Conservation (phyloP, 2,113 vertebrate genomes). For the Pedetes capensis region DNA sequence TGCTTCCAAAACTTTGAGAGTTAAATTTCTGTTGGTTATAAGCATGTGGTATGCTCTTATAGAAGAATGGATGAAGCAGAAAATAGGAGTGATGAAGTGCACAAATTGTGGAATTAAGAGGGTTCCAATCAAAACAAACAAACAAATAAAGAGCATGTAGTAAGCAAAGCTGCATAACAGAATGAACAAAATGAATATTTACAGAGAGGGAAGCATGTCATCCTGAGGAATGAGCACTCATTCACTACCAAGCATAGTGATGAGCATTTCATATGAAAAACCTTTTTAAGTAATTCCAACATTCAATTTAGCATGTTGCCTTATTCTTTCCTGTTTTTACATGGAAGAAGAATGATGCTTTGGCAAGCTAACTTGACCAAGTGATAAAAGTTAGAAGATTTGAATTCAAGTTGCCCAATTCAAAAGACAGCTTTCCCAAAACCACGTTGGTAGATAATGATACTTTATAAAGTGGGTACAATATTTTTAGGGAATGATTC, state of each 20-base stretch:
- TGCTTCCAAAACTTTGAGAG: background rate
- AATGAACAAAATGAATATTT: background rate
- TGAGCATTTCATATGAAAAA: background rate
- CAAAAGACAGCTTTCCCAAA: background rate
- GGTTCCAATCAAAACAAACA: background rate
- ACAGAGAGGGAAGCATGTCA: background rate
- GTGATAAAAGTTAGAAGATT: background rate
- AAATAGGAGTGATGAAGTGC: background rate
- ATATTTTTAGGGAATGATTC: background rate
- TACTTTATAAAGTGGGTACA: background rate
- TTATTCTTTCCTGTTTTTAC: background rate
- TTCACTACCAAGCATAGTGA: background rate
- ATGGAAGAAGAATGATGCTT: background rate
- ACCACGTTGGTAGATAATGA: background rate
- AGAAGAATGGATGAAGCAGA: background rate
- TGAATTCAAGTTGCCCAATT: background rate
- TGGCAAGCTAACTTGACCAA: background rate
- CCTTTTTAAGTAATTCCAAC: background rate
- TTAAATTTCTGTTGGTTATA: background rate
- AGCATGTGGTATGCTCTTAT: background rate
- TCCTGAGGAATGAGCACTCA: background rate
- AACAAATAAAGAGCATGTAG: no score
- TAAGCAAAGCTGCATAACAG: background rate
- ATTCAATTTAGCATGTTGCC: background rate
- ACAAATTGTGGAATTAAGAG: background rate